A percentile compares a stretch with the other conserved stretches of the same genome.
Evolutionary conservation across 1,140 invertebrate genomes (phyloP).

Genomic region (Trialeurodes vaporariorum): DNA sequence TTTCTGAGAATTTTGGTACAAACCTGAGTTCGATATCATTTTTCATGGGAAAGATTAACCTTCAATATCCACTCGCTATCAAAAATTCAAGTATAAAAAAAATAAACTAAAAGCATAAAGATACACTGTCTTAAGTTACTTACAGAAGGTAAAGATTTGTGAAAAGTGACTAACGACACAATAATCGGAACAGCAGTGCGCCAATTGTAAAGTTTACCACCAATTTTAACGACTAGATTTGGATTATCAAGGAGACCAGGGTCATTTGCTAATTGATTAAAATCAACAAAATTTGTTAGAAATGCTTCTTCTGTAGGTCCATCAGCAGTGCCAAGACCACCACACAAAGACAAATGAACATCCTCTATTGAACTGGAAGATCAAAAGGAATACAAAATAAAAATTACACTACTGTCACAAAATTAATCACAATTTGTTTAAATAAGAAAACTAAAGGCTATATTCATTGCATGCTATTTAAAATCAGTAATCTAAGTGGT

Average conservation of each 20-base stretch:
- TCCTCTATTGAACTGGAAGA: constrained; percentile 41
- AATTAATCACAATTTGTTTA: too few species aligned
- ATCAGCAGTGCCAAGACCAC: constrained; percentile 48
- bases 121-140: constrained; percentile 29
- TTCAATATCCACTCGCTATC: too few species aligned
- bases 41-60: too few species aligned
- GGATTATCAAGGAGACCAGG: constrained; percentile 67
- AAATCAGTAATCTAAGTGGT: too few species aligned
- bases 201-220: constrained; percentile 83
- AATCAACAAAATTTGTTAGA: constrained; percentile 59
- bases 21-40: too few species aligned
- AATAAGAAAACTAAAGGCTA: too few species aligned
- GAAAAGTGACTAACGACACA: constrained; percentile 68
- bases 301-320: constrained; percentile 55
- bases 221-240: constrained; percentile 76
- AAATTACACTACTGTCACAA: too few species aligned
- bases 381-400: background rate
- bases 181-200: constrained; percentile 73
- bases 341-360: constrained; percentile 66
- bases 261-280: constrained; percentile 71
- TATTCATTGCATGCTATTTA: too few species aligned
- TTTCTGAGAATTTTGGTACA: too few species aligned
- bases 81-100: too few species aligned
- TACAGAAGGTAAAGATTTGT: constrained; percentile 56
- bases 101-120: constrained; percentile 12